Percentiles rank a stretch among this genome's conserved stretches.
Evolutionary conservation across 2,797 vertebrate genomes (phyloP).

Genomic region (Gadopsis marmoratus): DNA sequence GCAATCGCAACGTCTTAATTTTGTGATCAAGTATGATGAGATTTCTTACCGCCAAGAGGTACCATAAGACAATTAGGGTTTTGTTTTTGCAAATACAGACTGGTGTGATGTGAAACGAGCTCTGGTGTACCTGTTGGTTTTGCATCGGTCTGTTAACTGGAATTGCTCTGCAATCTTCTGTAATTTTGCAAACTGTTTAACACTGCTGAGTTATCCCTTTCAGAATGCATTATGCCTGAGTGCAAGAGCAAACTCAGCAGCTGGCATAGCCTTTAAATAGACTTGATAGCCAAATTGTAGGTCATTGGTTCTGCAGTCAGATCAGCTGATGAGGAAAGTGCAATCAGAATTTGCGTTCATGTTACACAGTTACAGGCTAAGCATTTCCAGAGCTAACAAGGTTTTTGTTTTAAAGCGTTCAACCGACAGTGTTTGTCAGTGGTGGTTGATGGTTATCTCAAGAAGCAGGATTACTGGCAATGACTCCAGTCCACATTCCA

Average conservation of each 20-base stretch:
- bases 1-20: neutral
- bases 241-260: conserved; percentile 43
- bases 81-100: neutral
- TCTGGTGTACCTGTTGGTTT: neutral
- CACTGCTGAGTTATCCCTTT: conserved; percentile 23
- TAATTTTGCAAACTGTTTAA: conserved; percentile 43
- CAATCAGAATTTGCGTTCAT: conserved; percentile 44
- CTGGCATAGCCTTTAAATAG: conserved; percentile 41
- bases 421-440: neutral
- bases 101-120: neutral
- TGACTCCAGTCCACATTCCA: neutral
- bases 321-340: conserved; percentile 26
- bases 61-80: neutral
- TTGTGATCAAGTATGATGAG: neutral
- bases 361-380: conserved; percentile 35
- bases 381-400: conserved; percentile 14
- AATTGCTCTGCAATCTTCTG: conserved; percentile 35
- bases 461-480: conserved; percentile 1
- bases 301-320: conserved; percentile 6
- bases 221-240: conserved; percentile 54
- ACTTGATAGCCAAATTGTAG: conserved; percentile 33
- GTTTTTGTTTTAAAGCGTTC: conserved; percentile 10
- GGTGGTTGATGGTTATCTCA: conserved; percentile 16
- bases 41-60: neutral
- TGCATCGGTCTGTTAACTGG: conserved; percentile 14